phyloP scores from a whole-genome alignment of 1,140 invertebrate species.

The Planococcus citri region DNA sequence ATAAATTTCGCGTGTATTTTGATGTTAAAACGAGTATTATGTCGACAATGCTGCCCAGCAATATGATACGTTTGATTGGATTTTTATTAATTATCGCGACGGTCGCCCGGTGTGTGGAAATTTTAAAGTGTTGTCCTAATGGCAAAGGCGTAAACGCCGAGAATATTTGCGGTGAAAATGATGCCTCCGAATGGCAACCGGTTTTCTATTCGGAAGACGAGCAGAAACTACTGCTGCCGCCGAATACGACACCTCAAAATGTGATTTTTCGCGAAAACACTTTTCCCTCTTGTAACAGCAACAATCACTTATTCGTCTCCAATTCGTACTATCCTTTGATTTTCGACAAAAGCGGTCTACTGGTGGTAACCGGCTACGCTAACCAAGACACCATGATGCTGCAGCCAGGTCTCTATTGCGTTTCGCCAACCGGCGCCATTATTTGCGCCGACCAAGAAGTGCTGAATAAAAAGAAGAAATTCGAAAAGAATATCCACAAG shows the following conservation, averaged over 20 bases:
- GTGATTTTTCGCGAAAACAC: not conserved
- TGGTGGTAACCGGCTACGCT: not conserved
- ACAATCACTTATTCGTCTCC: not conserved
- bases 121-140: not conserved
- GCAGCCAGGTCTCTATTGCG: conserved; percentile 40
- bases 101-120: not conserved
- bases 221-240: not conserved
- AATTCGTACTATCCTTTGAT: not conserved
- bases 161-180: not conserved
- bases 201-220: not conserved
- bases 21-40: too few species aligned
- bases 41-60: not conserved
- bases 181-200: not conserved
- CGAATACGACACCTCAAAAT: not conserved
- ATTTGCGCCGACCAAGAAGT: conserved; percentile 39
- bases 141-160: not conserved
- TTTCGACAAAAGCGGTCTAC: not conserved
- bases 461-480: conserved; percentile 16
- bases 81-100: not conserved
- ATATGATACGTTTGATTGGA: not conserved
- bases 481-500: conserved; percentile 36
- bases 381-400: conserved; percentile 23
- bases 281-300: not conserved
- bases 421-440: conserved; percentile 42
- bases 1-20: not conserved